Evolutionary conservation across 1,140 invertebrate genomes (phyloP).

Genomic region (Orchesella cincta): DNA sequence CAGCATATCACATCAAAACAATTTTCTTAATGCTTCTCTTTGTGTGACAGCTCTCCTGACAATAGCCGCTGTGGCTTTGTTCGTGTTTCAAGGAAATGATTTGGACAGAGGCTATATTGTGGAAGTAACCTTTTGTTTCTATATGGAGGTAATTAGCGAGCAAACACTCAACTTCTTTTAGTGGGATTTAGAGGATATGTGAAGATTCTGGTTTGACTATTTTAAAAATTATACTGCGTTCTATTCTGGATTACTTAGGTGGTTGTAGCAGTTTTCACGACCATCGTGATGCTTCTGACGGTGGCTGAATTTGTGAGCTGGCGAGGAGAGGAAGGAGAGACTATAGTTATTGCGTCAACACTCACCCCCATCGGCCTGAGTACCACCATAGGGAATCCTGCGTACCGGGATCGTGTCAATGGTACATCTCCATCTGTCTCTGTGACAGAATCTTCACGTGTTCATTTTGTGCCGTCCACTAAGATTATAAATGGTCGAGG

Average conservation of each 20-base stretch:
- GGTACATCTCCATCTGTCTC: slow-evolving; percentile 46
- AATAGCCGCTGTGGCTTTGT: slow-evolving; percentile 74
- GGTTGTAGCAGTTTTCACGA: slow-evolving; percentile 46
- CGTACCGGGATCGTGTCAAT: slow-evolving; percentile 45
- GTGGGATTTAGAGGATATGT: neutral
- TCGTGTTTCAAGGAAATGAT: slow-evolving; percentile 78
- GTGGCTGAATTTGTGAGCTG: slow-evolving; percentile 40
- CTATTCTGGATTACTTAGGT: slow-evolving; percentile 30
- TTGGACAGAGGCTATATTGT: slow-evolving; percentile 72
- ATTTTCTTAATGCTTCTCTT: too few species aligned
- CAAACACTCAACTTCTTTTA: neutral
- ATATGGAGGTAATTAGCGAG: slow-evolving; percentile 80
- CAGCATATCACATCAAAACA: too few species aligned
- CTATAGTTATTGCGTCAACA: slow-evolving; percentile 11
- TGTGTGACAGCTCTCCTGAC: slow-evolving; percentile 71
- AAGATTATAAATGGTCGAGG: neutral
- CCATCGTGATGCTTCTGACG: slow-evolving; percentile 46
- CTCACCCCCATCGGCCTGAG: slow-evolving; percentile 23
- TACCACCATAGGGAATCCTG: slow-evolving; percentile 48
- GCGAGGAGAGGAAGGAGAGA: slow-evolving; percentile 27
- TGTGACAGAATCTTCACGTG: slow-evolving; percentile 49
- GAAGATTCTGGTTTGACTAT: too few species aligned
- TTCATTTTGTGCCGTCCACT: slow-evolving; percentile 47
- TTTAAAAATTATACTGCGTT: neutral
- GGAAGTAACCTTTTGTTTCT: slow-evolving; percentile 76